phyloP scores from a whole-genome alignment of 2,797 vertebrate species.

The Tokudaia muenninki region DNA sequence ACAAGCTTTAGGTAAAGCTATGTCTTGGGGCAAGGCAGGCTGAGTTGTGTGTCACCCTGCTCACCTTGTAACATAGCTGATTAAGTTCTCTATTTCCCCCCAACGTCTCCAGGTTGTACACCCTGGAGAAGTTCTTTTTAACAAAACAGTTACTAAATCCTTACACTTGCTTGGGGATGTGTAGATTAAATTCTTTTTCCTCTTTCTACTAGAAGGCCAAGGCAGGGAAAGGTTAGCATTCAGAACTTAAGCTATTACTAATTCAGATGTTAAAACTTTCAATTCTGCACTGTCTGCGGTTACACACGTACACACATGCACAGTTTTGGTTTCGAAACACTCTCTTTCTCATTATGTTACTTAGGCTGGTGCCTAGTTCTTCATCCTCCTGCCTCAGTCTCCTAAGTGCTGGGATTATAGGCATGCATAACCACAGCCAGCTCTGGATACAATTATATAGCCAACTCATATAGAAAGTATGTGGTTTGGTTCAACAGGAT shows the following conservation, averaged over 20 bases:
- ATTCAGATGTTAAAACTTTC: constrained; percentile 6
- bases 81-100: no score
- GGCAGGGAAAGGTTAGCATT: constrained; percentile 7
- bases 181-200: constrained; percentile 3
- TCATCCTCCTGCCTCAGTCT: background rate
- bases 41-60: no score
- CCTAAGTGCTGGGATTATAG: background rate
- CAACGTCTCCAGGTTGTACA: background rate
- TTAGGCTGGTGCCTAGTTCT: background rate
- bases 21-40: background rate
- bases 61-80: no score
- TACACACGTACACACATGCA: background rate
- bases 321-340: background rate
- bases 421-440: background rate
- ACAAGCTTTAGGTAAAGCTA: background rate
- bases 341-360: background rate
- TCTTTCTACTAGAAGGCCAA: constrained; percentile 50
- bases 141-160: constrained; percentile 30
- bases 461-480: background rate
- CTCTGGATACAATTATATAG: background rate
- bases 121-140: background rate
- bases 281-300: background rate
- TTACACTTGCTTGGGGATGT: constrained; percentile 36
- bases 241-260: constrained; percentile 19
- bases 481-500: constrained; percentile 19